Conservation (phyloP, 1,140 invertebrate species). For the Daktulosphaira vitifoliae region DNA sequence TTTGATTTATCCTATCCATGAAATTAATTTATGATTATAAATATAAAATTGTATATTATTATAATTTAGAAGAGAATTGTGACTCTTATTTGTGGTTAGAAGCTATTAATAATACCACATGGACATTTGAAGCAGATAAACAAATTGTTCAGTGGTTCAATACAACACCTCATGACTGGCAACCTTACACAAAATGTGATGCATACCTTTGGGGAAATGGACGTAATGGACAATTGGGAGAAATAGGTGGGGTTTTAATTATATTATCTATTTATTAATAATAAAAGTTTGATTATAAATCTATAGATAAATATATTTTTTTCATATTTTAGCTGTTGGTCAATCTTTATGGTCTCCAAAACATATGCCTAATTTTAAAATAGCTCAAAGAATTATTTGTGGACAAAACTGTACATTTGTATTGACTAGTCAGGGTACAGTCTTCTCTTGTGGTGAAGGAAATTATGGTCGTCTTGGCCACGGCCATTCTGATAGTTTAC, state of each 20-base stretch:
- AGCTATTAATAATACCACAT: conserved; percentile 46
- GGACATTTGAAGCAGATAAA: conserved; percentile 52
- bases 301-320: not conserved
- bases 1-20: no score
- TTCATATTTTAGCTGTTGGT: conserved; percentile 12
- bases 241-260: conserved; percentile 44
- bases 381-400: conserved; percentile 54
- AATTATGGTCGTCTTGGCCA: conserved; percentile 52
- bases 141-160: conserved; percentile 57
- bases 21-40: no score
- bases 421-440: conserved; percentile 50
- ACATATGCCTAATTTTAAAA: conserved; percentile 40
- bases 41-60: conserved; percentile 1
- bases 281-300: not conserved
- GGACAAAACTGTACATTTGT: conserved; percentile 56
- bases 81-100: conserved; percentile 39
- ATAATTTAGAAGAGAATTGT: conserved; percentile 11
- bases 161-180: conserved; percentile 57
- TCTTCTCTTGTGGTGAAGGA: conserved; percentile 53
- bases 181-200: conserved; percentile 55
- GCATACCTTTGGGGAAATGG: conserved; percentile 58
- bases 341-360: conserved; percentile 19
- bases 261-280: not conserved
- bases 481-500: conserved; percentile 54
- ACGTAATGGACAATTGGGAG: conserved; percentile 55